These are phyloP conservation scores for Psammodynastes pulverulentus DNA, from an alignment of 2,113 vertebrate genomes.

Conservation along the genomic window DNA sequence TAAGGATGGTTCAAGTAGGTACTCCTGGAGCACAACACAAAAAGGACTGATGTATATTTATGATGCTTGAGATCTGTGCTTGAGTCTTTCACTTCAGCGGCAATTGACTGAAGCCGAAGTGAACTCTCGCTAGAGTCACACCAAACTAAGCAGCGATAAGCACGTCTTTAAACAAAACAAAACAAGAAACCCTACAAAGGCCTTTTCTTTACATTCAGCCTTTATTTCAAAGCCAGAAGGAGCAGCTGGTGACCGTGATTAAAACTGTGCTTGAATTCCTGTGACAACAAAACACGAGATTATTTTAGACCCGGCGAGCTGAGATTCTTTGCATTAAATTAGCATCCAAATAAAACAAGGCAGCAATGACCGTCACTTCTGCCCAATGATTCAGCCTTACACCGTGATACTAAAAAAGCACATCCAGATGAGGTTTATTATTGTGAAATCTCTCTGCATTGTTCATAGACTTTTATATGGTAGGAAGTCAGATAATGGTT, in stretches of 20 bases:
- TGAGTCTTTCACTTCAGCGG: constrained; percentile 12
- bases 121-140: not conserved
- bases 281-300: not conserved
- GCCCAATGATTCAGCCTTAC: not conserved
- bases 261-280: constrained; percentile 5
- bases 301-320: not conserved
- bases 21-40: constrained; percentile 11
- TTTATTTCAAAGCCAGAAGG: constrained; percentile 10
- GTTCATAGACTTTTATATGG: not conserved
- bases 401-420: not conserved
- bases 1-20: constrained; percentile 9
- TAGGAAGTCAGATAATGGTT: not conserved
- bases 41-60: constrained; percentile 3
- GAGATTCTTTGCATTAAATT: not conserved
- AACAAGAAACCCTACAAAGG: not conserved
- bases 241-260: constrained; percentile 6
- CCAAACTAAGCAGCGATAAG: not conserved
- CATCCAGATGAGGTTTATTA: not conserved
- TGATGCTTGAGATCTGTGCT: constrained; percentile 8
- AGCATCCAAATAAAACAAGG: not conserved
- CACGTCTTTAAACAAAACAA: not conserved
- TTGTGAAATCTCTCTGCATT: not conserved
- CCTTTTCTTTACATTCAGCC: not conserved
- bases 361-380: not conserved
- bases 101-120: not conserved